Base-by-base conservation (phyloP, 2,797 vertebrate genomes). In the Mormyrus hasselquistii region DNA sequence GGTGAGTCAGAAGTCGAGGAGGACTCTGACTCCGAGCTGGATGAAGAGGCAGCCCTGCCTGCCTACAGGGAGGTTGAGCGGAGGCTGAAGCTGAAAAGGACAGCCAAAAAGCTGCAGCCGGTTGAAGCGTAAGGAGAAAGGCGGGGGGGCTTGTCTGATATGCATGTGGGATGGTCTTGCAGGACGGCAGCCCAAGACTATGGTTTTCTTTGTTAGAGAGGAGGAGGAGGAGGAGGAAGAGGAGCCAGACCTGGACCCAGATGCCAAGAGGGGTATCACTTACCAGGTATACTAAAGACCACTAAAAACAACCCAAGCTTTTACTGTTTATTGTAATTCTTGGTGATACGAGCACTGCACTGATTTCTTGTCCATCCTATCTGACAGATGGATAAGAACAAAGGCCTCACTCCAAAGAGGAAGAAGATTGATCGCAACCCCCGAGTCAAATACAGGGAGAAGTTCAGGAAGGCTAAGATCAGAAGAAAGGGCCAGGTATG, bases 391-490 rank as follows among this genome's bases (percentile, higher is more conserved):
- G 96, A 98, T 83, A 99, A 99, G 94, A 99, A 99, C 92, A 98
- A 96, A 93, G 99, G 99, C 4, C 98, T 99, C 16, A 99, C 97
- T 0, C 98, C 98, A 41, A 97, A 95, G 89, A 97, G 98, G 94
- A 99, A 96, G 96, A 99, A 99, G 93, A 97, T 99, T 0, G 97
- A 99, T 88, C 96, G 98, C 0, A 99, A 99, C 92, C 98, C 98
- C 76, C 94, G 99, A 92, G 99, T 99, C 88, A 99, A 99, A 92
- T 97, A 99, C 87, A 94, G 98, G 91, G 98, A 99, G 94, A 99
- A 99, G 93, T 99, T 97, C 94, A 95, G 98, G 65, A 95, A 96
- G 4, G 99, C 99, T 89, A 97, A 97, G 88, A 98, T 99, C 91
- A 97, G 98, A 90, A 95, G 98, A 91, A 97, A 96, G 94, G 99